Conservation (phyloP, 2,113 vertebrate species). For the Tapirus terrestris region DNA sequence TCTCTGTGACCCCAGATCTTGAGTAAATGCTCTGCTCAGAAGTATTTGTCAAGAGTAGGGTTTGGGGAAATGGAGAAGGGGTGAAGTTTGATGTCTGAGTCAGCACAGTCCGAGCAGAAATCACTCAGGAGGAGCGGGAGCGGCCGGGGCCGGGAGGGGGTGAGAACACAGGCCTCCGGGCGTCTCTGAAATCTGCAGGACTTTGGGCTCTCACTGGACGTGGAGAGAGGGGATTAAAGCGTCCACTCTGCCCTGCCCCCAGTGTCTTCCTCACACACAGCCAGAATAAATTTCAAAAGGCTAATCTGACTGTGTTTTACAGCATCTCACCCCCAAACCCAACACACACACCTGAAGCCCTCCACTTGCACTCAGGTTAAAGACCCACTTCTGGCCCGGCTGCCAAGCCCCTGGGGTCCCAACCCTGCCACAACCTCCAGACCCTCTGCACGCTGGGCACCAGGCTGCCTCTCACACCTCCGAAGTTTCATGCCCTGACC, state of each 20-base stretch:
- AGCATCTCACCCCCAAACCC: neutral
- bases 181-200: neutral
- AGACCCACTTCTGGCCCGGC: neutral
- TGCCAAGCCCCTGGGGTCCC: neutral
- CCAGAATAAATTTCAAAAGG: neutral
- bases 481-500: neutral
- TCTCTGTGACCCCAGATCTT: neutral
- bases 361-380: neutral
- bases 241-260: neutral
- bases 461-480: too few relatives aligned
- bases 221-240: neutral
- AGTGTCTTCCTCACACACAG: neutral
- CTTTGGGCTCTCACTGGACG: neutral
- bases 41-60: neutral
- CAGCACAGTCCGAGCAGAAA: neutral
- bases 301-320: neutral
- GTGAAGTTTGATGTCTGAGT: neutral
- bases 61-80: neutral
- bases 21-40: neutral
- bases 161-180: fast-evolving
- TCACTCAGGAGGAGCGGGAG: neutral
- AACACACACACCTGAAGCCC: neutral
- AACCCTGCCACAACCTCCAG: neutral
- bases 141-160: neutral
- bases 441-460: neutral